phyloP scores from a whole-genome alignment of 2,888 invertebrate species.

The Cheilosia pagana region DNA sequence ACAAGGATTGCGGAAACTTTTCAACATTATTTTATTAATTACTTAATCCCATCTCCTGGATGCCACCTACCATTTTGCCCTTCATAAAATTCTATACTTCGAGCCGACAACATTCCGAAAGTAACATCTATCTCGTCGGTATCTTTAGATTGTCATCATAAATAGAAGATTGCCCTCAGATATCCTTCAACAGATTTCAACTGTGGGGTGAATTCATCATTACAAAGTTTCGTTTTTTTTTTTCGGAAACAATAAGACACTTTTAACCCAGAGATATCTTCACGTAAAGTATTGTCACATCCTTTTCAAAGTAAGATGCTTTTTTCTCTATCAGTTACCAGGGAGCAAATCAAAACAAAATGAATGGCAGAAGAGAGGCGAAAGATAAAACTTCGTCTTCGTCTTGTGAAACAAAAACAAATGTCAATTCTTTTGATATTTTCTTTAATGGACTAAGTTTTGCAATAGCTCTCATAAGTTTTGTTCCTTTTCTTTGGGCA shows the following conservation, averaged over 20 bases:
- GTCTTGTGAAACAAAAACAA: slow-evolving; percentile 56
- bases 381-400: slow-evolving; percentile 26
- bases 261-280: slow-evolving; percentile 44
- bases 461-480: slow-evolving; percentile 70
- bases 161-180: slow-evolving; percentile 30
- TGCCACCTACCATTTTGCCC: too few relatives aligned
- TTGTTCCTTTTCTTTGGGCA: slow-evolving; percentile 4
- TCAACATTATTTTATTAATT: too few relatives aligned
- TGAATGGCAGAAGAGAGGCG: neutral
- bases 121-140: neutral
- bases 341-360: slow-evolving; percentile 44
- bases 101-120: neutral
- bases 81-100: too few relatives aligned
- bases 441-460: slow-evolving; percentile 74
- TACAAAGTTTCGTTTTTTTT: slow-evolving; percentile 49
- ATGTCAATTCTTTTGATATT: slow-evolving; percentile 73
- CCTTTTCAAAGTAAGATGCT: slow-evolving; percentile 64
- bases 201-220: slow-evolving; percentile 33
- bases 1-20: too few relatives aligned
- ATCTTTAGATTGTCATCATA: slow-evolving; percentile 27
- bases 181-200: slow-evolving; percentile 50
- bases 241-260: neutral
- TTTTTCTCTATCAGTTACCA: slow-evolving; percentile 18
- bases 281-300: slow-evolving; percentile 57
- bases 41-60: too few relatives aligned